Conservation (phyloP, 2,888 invertebrate genomes). For the Ornithoptera alexandrae region DNA sequence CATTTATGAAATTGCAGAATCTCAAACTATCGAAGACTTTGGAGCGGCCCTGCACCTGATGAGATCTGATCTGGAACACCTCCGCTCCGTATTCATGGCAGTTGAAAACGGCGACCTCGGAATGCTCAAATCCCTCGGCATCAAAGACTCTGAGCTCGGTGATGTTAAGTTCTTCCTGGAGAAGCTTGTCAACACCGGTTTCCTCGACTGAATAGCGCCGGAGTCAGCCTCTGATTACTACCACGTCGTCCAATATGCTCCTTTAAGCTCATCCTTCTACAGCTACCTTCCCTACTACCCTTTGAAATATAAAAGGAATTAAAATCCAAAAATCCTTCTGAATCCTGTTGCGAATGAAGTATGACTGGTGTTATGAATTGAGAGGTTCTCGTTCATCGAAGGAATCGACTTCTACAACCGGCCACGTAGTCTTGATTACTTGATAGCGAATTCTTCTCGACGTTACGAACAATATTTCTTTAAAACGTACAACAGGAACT, state of each 20-base stretch:
- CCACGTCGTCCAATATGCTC: slow-evolving; percentile 83
- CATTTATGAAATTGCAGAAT: slow-evolving; percentile 81
- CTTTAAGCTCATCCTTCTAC: slow-evolving; percentile 86
- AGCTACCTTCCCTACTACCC: slow-evolving; percentile 83
- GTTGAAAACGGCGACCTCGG: slow-evolving; percentile 97
- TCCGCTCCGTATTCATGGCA: slow-evolving; percentile 96
- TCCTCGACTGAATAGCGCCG: slow-evolving; percentile 93
- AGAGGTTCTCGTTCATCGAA: slow-evolving; percentile 40
- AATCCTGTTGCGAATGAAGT: slow-evolving; percentile 33
- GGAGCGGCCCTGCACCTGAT: slow-evolving; percentile 91
- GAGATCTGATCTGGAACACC: slow-evolving; percentile 93
- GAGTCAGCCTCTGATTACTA: slow-evolving; percentile 87
- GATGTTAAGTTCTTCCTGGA: slow-evolving; percentile 98
- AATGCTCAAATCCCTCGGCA: slow-evolving; percentile 95
- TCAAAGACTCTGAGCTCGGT: slow-evolving; percentile 96
- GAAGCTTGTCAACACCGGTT: slow-evolving; percentile 96
- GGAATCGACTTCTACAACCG: slow-evolving; percentile 58
- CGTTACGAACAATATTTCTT: slow-evolving; percentile 5
- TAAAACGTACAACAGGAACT: not conserved
- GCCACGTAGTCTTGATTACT: slow-evolving; percentile 65
- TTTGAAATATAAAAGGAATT: slow-evolving; percentile 71
- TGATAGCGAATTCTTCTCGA: slow-evolving; percentile 43
- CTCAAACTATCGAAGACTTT: slow-evolving; percentile 96
- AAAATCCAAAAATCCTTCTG: slow-evolving; percentile 37
- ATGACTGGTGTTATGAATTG: slow-evolving; percentile 33